Conservation (phyloP, 2,888 invertebrate genomes). For the Acrocyrtus sp. region DNA sequence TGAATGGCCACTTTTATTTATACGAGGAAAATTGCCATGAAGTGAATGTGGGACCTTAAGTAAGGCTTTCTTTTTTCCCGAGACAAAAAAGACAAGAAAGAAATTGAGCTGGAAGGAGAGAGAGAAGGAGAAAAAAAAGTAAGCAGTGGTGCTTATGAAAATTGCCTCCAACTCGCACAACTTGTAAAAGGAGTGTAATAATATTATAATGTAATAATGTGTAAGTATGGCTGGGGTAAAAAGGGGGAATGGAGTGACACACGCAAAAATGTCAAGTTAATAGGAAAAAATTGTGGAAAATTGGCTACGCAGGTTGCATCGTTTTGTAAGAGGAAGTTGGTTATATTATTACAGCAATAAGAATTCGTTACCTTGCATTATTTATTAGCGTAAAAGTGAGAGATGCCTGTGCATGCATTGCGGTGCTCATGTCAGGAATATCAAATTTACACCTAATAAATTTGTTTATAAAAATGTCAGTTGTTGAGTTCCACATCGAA, state of each 20-base stretch:
- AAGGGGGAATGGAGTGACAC: background rate
- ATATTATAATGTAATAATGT: constrained; percentile 31
- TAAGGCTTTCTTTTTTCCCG: background rate
- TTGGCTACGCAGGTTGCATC: background rate
- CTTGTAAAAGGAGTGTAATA: background rate
- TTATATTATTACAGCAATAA: too few species aligned
- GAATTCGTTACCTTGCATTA: too few species aligned
- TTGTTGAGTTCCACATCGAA: too few species aligned
- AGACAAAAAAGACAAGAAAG: constrained; percentile 11
- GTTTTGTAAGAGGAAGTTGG: too few species aligned
- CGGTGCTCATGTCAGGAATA: too few species aligned
- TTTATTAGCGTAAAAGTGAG: too few species aligned
- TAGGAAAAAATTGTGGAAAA: background rate
- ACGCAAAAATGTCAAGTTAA: background rate
- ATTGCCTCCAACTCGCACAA: constrained; percentile 15
- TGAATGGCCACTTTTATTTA: constrained; percentile 22
- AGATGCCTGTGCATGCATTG: too few species aligned
- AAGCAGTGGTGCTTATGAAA: constrained; percentile 41
- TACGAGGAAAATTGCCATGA: constrained; percentile 16
- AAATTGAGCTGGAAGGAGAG: constrained; percentile 42
- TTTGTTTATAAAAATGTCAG: too few species aligned
- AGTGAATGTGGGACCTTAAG: constrained; percentile 17
- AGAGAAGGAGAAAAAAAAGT: too few species aligned
- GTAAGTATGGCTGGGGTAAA: too few species aligned
- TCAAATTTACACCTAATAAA: too few species aligned